Evolutionary conservation across 1,140 invertebrate genomes (phyloP), one percentile per base, ranked within the genome.

Genomic region (Dufourea novaeangliae): DNA sequence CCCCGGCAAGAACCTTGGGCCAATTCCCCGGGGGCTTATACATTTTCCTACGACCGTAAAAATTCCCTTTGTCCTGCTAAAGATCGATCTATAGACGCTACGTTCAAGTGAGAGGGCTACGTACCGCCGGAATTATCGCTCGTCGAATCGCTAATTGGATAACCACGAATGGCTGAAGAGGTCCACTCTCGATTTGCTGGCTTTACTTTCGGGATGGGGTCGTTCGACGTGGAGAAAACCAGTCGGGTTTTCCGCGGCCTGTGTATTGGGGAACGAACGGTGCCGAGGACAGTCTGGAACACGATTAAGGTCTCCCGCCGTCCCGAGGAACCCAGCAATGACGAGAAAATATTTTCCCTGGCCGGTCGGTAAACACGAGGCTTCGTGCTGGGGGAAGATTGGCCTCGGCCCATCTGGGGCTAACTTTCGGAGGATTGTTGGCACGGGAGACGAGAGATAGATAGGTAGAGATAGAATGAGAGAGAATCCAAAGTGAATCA

Each of bases 401-500:
- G 12, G 20, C n/a, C 54, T 22, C 39, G 17, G 44, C 20, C 41
- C 11, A 37, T 75, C 34, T 32, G 20, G 27, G 68, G 67, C 63
- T 57, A 62, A 56, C 62, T 76, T 69, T 76, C 41, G 39, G 6
- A 10, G 52, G 29, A 69, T 57, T 27, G 72, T 74, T 62, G 61
- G 63, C 77, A 73, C 70, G 70, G 68, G 41, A 14, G 64, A 59
- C 52, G 5, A n/a, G 46, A 6, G 20, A n/a, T n/a, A n/a, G n/a
- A n/a, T n/a, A n/a, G n/a, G n/a, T n/a, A n/a, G n/a, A n/a, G n/a
- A n/a, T n/a, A n/a, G n/a, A n/a, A n/a, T n/a, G n/a, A n/a, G n/a
- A n/a, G n/a, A n/a, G 73, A 59, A 52, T 29, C 66, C 41, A 61
- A 75, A 68, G 71, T 69, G 74, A 86, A 80, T 87, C 84, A 88